Evolutionary conservation across 2,888 invertebrate species (phyloP), one percentile per base, ranked within the genome.

Genomic region (Hemithea aestivaria): DNA sequence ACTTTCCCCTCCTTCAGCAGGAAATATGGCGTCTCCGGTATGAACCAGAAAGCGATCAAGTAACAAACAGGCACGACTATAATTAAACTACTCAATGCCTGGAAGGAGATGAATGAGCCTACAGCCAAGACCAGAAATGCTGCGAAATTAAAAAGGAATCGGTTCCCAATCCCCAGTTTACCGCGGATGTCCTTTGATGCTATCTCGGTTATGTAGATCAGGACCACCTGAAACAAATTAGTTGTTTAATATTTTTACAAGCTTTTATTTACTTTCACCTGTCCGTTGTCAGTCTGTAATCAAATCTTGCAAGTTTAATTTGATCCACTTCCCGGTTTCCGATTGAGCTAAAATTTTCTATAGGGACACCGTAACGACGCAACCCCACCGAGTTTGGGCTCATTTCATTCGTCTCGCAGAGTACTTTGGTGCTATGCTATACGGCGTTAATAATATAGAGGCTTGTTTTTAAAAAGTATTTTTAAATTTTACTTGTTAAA

Each of bases 11-110:
- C 79, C 64, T 88, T 89, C 10, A 91, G 57, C 21, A 89, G 64
- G 49, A 75, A 89, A 49, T 90, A 89, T 0, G 90, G 90, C 0
- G 90, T 88, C 51, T 90, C 90, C 0, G 90, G 90, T 58, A 89
- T 85, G 71, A 85, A 88, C 34, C 70, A 64, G 45, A 89, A 89
- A 0, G 72, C 73, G 0, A 67, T 7, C 36, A 89, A 80, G 51
- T 85, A 89, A 1, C 74, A 34, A 0, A 80, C 36, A 0, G 90
- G 88, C 3, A 89, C 48, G 0, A 72, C 48, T 6, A 83, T 49
- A 7, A 88, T 71, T 32, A 79, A 59, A 32, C 78, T 82, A 71
- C 89, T 63, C 53, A 81, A 31, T 32, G 72, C 46, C 1, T 55
- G 51, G 47, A 73, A 85, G 0, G 78, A 62, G 0, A 81, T 58